Evolutionary conservation across 2,113 vertebrate genomes (phyloP).

Genomic region (Stictonetta naevosa): DNA sequence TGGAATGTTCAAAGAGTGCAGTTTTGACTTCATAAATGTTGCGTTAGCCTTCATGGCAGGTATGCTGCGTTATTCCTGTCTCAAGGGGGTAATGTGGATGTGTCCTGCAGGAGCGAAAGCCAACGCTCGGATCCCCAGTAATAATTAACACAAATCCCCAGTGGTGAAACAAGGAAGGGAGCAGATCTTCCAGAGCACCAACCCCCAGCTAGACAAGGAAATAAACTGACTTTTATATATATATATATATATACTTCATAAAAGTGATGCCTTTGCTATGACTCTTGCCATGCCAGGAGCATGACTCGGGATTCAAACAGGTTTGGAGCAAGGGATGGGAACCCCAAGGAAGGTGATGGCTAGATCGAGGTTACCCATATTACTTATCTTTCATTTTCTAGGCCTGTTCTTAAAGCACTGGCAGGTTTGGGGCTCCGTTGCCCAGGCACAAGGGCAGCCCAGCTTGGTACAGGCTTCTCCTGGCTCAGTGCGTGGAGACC

Average conservation of each 20-base stretch:
- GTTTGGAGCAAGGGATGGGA: no score
- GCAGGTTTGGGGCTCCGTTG: neutral
- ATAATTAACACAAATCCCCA: neutral
- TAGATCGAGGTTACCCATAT: accelerated
- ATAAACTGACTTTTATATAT: neutral
- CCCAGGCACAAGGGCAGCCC: neutral
- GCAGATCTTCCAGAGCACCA: neutral
- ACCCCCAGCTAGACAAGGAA: neutral
- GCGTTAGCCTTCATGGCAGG: neutral
- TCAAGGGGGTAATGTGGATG: neutral
- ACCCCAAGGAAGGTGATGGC: neutral
- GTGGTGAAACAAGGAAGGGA: neutral
- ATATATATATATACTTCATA: neutral
- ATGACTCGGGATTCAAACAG: neutral
- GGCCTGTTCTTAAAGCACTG: neutral
- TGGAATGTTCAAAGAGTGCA: neutral
- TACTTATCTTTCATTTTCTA: neutral
- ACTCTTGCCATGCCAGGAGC: neutral
- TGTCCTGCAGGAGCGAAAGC: neutral
- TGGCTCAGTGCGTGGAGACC: neutral
- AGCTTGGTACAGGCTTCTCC: neutral
- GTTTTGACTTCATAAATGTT: neutral
- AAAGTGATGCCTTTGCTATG: neutral
- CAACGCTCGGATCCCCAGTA: neutral
- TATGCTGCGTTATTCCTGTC: neutral